Evolutionary conservation across 2,888 invertebrate genomes (phyloP), one percentile per base, ranked within the genome.

Genomic region (Zootermopsis nevadensis): DNA sequence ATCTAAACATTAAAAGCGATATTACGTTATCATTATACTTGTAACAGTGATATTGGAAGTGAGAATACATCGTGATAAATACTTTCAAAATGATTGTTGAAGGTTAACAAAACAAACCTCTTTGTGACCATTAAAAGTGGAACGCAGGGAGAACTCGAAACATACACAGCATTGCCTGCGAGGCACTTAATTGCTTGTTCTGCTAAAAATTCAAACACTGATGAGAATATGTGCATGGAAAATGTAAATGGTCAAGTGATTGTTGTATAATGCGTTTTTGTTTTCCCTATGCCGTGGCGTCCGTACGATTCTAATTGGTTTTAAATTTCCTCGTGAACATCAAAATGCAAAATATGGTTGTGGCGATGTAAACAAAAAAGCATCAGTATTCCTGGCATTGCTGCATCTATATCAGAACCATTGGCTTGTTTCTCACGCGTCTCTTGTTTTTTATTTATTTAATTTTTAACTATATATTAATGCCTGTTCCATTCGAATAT

Each of bases 371-470:
- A 79, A 79, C 79, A 79, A 79, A 79, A 79, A 79, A 66, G 60
- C 55, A 60, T 60, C 60, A 60, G 60, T 53, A 53, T 53, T 55
- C 55, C 35, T 35, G 72, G 15, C 76, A 76, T 35, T 42, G 79
- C 66, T 66, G 79, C 60, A 79, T 79, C 55, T 60, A 79, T 79
- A 79, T 79, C 66, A 66, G 66, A 79, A 66, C 79, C 79, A 79
- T 79, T 79, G 79, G 79, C 79, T 79, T 79, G 79, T 79, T 79
- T 79, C 79, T 79, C 79, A 79, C 79, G 79, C 79, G 79, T 79
- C 35, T 66, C 38, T 53, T 77, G 22, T 79, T 79, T 77, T 79
- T 79, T 79, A 79, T 79, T 79, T 79, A 66, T 79, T 79, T 79
- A 79, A 79, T 79, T 79, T 79, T 79, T 79, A 79, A 79, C 79